Conservation (phyloP, 2,113 vertebrate species). For the Mohoua ochrocephala region DNA sequence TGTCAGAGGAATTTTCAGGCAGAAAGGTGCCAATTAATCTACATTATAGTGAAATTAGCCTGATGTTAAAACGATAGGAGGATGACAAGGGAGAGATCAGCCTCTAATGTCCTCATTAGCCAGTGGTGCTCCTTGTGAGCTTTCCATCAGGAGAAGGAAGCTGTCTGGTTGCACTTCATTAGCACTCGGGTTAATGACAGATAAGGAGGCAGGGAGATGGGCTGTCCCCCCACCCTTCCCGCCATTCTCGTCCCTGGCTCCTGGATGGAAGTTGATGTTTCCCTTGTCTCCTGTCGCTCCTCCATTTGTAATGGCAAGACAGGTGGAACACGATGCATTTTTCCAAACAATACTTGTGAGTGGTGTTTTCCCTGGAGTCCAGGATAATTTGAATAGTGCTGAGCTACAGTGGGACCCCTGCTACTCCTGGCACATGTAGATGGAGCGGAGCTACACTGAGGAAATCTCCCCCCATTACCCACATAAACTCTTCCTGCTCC, state of each 20-base stretch:
- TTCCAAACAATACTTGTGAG: background rate
- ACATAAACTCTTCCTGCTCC: background rate
- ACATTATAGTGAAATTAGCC: slow-evolving; percentile 60
- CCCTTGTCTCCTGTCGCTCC: background rate
- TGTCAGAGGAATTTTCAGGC: background rate
- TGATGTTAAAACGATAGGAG: slow-evolving; percentile 56
- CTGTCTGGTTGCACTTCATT: slow-evolving; percentile 65
- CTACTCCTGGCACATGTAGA: fast-evolving
- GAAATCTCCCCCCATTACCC: background rate
- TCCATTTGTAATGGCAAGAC: slow-evolving; percentile 30
- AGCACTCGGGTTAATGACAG: slow-evolving; percentile 64
- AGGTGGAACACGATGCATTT: slow-evolving; percentile 20
- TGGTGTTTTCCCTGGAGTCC: background rate
- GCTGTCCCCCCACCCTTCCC: background rate
- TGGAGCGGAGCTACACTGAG: background rate
- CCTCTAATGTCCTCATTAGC: slow-evolving; percentile 69
- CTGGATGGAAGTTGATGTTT: background rate
- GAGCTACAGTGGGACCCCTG: background rate
- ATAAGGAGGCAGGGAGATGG: slow-evolving; percentile 25
- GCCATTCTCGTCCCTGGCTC: background rate
- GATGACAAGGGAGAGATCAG: slow-evolving; percentile 29
- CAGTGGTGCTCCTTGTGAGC: slow-evolving; percentile 27
- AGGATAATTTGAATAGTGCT: background rate
- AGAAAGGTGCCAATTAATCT: slow-evolving; percentile 51
- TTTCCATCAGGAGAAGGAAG: slow-evolving; percentile 28